Percentiles rank a stretch among this genome's conserved stretches.
These are phyloP conservation scores for Thamnophis elegans DNA, from an alignment of 2,797 vertebrate genomes.

Conservation along the genomic window DNA sequence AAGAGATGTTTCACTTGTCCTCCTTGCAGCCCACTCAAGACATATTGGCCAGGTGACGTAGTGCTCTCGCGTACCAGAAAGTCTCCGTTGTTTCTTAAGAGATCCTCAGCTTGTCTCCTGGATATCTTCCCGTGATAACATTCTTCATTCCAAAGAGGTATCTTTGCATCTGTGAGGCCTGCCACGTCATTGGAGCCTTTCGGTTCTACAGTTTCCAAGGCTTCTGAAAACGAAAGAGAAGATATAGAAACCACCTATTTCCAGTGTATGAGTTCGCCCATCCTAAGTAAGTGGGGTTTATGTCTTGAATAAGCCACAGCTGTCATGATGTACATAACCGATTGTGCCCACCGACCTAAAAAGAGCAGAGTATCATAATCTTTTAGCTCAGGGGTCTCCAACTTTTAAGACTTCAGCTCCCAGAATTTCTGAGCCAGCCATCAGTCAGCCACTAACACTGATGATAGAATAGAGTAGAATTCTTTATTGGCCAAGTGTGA, in stretches of 20 bases:
- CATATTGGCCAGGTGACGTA: slow-evolving; percentile 85
- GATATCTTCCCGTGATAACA: slow-evolving; percentile 91
- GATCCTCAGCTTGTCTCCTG: slow-evolving; percentile 84
- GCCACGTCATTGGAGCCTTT: slow-evolving; percentile 57
- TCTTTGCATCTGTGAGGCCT: slow-evolving; percentile 65
- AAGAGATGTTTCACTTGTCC: slow-evolving; percentile 85
- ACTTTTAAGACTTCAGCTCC: background rate
- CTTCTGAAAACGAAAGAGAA: slow-evolving; percentile 62
- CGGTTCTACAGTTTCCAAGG: slow-evolving; percentile 67
- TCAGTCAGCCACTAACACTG: background rate
- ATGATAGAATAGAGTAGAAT: background rate
- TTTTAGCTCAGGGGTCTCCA: background rate
- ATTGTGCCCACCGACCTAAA: background rate
- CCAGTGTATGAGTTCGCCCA: background rate
- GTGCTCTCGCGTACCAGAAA: slow-evolving; percentile 90
- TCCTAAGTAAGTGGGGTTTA: background rate
- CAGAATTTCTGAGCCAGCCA: background rate
- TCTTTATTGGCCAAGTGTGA: no score
- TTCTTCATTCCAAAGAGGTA: slow-evolving; percentile 78
- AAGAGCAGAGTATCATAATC: background rate
- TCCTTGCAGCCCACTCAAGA: slow-evolving; percentile 89
- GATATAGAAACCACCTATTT: background rate
- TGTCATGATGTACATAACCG: background rate
- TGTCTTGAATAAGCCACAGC: background rate
- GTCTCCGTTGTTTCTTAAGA: slow-evolving; percentile 84